A percentile compares a stretch with the other conserved stretches of the same genome.
Evolutionary conservation across 2,888 invertebrate genomes (phyloP).

Genomic region (Syrphus vitripennis): DNA sequence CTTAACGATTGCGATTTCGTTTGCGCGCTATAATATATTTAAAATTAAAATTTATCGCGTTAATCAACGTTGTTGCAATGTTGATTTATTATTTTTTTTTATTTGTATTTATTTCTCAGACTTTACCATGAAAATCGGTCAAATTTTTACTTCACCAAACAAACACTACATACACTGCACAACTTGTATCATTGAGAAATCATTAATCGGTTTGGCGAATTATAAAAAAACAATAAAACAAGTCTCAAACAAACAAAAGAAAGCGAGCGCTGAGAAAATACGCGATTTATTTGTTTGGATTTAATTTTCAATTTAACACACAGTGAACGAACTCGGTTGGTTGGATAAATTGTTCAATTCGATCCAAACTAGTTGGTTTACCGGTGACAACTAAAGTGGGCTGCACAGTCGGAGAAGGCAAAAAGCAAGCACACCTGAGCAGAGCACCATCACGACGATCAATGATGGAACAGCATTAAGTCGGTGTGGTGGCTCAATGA

Average conservation of each 20-base stretch:
- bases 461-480: conserved; percentile 7
- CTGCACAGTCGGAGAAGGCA: conserved; percentile 25
- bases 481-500: conserved; percentile 8
- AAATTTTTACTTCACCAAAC: background rate
- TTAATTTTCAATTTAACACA: conserved; percentile 1
- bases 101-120: background rate
- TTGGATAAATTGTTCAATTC: conserved; percentile 25
- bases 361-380: conserved; percentile 53
- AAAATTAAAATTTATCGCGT: background rate
- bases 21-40: background rate
- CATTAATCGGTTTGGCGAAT: conserved; percentile 17
- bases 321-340: conserved; percentile 1
- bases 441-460: background rate
- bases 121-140: conserved; percentile 1
- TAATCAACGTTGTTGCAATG: background rate
- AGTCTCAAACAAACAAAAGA: conserved; percentile 57
- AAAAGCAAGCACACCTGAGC: conserved; percentile 15
- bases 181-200: conserved; percentile 6
- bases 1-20: background rate
- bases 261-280: conserved; percentile 47
- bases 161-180: background rate
- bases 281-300: conserved; percentile 23
- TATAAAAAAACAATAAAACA: background rate
- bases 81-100: background rate
- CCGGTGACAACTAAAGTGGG: conserved; percentile 55